Percentiles rank a stretch among this genome's conserved stretches.
Evolutionary conservation across 2,797 vertebrate species (phyloP).

Genomic region (Peromyscus nudipes): DNA sequence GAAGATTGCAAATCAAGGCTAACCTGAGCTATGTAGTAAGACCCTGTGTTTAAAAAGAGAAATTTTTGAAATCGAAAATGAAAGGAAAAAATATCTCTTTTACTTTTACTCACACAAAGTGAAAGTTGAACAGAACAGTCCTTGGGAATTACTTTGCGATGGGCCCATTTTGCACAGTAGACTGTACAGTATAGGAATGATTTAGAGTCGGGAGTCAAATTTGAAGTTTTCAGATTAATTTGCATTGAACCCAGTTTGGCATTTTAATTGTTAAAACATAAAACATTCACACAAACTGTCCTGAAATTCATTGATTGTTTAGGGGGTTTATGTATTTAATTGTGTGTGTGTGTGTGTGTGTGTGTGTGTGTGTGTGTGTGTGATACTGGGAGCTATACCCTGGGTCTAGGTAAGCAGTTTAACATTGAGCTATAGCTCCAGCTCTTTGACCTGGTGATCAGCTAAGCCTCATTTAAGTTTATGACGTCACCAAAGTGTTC

Average conservation of each 20-base stretch:
- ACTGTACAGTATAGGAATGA: not conserved
- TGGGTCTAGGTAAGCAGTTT: not conserved
- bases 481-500: not conserved
- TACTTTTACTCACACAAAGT: not conserved
- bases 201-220: not conserved
- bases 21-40: not conserved
- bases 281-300: not conserved
- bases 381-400: not conserved
- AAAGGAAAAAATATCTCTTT: not conserved
- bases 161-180: not conserved
- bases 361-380: not conserved
- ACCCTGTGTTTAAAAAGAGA: not conserved
- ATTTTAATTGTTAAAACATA: conserved; percentile 37
- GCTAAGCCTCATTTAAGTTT: conserved; percentile 4
- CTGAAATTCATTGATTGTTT: not conserved
- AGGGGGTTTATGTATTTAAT: not conserved
- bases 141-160: not conserved
- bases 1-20: not conserved
- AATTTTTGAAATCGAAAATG: not conserved
- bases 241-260: not conserved
- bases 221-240: conserved; percentile 37
- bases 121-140: not conserved
- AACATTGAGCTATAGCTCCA: not conserved
- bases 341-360: not conserved
- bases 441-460: not conserved